Evolutionary conservation across 2,113 vertebrate species (phyloP).

Genomic region (Pelecanoides urinatrix): DNA sequence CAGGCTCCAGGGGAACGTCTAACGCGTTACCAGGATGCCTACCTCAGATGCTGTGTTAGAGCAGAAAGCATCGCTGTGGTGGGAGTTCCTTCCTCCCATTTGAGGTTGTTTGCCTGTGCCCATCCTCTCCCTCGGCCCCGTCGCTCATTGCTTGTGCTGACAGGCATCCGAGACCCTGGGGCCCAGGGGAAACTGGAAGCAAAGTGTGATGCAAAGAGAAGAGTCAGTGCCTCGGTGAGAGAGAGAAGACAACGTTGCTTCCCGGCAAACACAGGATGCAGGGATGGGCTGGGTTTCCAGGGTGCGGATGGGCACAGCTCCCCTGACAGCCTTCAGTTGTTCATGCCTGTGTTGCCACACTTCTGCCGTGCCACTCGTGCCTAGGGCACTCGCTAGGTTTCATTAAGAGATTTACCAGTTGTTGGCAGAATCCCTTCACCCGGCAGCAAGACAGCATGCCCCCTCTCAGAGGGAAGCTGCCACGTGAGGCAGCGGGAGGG

Average conservation of each 20-base stretch:
- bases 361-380: accelerated
- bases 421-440: neutral
- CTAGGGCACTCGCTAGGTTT: accelerated
- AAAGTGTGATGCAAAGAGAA: neutral
- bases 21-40: neutral
- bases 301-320: neutral
- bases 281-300: neutral
- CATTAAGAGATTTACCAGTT: neutral
- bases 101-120: neutral
- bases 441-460: neutral
- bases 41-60: neutral
- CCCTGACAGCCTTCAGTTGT: neutral
- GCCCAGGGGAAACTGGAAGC: neutral
- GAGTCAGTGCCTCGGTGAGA: neutral
- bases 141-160: neutral
- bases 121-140: neutral
- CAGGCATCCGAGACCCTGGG: neutral
- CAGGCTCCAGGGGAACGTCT: neutral
- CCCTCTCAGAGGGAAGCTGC: neutral
- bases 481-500: accelerated
- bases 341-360: neutral
- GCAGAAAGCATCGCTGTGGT: neutral
- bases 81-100: neutral
- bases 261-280: neutral
- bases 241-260: accelerated